Evolutionary conservation across 1,140 invertebrate species (phyloP).

Genomic region (Drosophila pseudoobscura): DNA sequence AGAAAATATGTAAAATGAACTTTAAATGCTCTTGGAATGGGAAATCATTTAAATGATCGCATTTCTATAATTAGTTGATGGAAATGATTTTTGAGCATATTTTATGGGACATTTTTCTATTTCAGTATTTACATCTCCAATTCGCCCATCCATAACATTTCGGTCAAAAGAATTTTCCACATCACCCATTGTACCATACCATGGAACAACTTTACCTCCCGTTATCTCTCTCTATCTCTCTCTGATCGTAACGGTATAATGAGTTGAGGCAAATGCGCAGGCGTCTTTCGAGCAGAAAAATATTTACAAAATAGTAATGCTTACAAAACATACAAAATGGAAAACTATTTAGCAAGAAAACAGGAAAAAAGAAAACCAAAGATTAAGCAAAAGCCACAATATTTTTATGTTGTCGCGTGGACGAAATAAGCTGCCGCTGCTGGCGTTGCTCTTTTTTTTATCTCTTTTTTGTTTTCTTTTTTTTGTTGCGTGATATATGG

Average conservation of each 20-base stretch:
- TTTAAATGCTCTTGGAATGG: conserved; percentile 8
- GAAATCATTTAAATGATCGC: conserved; percentile 1
- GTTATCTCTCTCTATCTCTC: conserved; percentile 30
- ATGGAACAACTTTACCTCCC: conserved; percentile 2
- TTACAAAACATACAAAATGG: conserved; percentile 43
- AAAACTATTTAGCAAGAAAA: conserved; percentile 41
- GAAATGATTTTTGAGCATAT: not conserved
- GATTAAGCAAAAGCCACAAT: not conserved
- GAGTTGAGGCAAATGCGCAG: conserved; percentile 39
- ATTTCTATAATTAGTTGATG: conserved; percentile 14
- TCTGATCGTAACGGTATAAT: conserved; percentile 43
- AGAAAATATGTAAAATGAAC: conserved; percentile 9
- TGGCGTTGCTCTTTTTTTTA: too few relatives aligned
- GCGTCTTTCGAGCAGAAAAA: conserved; percentile 47
- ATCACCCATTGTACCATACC: conserved; percentile 12
- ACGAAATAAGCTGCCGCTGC: too few relatives aligned
- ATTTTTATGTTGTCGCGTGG: too few relatives aligned
- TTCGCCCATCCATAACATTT: not conserved
- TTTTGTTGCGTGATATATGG: too few relatives aligned
- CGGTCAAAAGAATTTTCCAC: not conserved
- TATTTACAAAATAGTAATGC: conserved; percentile 19
- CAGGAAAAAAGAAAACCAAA: conserved; percentile 5
- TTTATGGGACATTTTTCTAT: not conserved
- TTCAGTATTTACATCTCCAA: not conserved
- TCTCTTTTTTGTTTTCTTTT: too few relatives aligned